Evolutionary conservation across 2,797 vertebrate genomes (phyloP), one percentile per base, ranked within the genome.

Genomic region (Pipistrellus pygmaeus): DNA sequence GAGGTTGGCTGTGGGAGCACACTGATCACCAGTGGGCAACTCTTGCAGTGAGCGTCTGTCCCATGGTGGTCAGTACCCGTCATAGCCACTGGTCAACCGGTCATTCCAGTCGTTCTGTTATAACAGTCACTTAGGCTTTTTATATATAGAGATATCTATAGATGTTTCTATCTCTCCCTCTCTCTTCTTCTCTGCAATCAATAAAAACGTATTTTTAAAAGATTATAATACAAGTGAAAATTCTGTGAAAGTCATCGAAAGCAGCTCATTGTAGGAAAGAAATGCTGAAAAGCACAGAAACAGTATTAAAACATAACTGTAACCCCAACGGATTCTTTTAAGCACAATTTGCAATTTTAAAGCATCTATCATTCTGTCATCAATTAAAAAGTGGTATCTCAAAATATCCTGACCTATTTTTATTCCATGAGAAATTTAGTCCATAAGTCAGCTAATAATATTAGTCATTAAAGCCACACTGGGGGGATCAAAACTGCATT

Each of bases 261-360:
- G 88, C 25, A 88, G 85, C 20, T 87, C 81, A 93, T 38, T 91
- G n/a, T 41, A 93, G 21, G 64, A 9, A 71, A 91, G 86, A 92
- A 91, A 89, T 57, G 41, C 41, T 84, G n/a, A 95, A 86, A 93
- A 77, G 81, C 20, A 77, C 21, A 62, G 5, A 69, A 35, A 93
- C 80, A 76, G 64, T 88, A 83, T 93, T 92, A 83, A 92, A 92
- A 93, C 87, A 84, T 83, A 84, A 75, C 23, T 66, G 11, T 81
- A 88, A 83, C 32, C 38, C 14, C 55, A 93, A 91, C 3, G 71
- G 48, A 85, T 69, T 91, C 73, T 41, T 88, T 93, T 78, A 91
- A 82, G 30, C 23, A 91, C 48, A 84, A 93, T 86, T 91, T 91
- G 23, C 38, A 23, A 76, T 23, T 85, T 76, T 85, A 92, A 90